Percentiles rank a stretch among this genome's conserved stretches.
Conservation (phyloP, 2,797 vertebrate species). For the Tapirus indicus region DNA sequence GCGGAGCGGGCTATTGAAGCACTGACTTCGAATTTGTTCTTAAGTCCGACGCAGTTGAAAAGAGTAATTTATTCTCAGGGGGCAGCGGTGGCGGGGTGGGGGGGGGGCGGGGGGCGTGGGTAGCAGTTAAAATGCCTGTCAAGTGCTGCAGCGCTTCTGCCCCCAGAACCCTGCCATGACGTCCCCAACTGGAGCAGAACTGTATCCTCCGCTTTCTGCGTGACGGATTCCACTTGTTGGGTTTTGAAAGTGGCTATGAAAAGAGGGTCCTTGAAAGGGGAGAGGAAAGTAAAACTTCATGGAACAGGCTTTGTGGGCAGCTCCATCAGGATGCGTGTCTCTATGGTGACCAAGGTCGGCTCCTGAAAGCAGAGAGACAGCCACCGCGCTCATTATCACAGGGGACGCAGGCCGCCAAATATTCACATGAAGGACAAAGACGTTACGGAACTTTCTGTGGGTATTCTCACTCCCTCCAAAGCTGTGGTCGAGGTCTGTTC, state of each 20-base stretch:
- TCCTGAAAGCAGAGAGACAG: neutral
- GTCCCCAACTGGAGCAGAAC: neutral
- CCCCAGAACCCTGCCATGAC: rapidly evolving
- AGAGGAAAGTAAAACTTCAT: neutral
- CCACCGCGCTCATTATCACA: rapidly evolving
- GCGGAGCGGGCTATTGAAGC: neutral
- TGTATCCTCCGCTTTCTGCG: rapidly evolving
- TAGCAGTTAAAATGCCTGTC: too few relatives aligned
- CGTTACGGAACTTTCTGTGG: neutral
- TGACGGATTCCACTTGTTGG: neutral
- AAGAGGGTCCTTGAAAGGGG: constrained; percentile 28
- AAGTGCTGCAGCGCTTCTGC: neutral
- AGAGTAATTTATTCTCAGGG: neutral
- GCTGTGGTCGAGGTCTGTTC: rapidly evolving
- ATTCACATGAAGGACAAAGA: neutral
- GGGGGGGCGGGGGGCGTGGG: neutral
- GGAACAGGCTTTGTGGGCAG: neutral
- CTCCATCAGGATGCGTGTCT: neutral
- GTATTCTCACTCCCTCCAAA: neutral
- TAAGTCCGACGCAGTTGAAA: neutral
- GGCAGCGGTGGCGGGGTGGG: neutral
- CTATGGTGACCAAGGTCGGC: constrained; percentile 68
- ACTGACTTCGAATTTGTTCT: neutral
- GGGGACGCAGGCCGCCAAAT: rapidly evolving
- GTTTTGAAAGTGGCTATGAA: neutral